Evolutionary conservation across 2,113 vertebrate genomes (phyloP), one percentile per base, ranked within the genome.

Genomic region (Stictonetta naevosa): DNA sequence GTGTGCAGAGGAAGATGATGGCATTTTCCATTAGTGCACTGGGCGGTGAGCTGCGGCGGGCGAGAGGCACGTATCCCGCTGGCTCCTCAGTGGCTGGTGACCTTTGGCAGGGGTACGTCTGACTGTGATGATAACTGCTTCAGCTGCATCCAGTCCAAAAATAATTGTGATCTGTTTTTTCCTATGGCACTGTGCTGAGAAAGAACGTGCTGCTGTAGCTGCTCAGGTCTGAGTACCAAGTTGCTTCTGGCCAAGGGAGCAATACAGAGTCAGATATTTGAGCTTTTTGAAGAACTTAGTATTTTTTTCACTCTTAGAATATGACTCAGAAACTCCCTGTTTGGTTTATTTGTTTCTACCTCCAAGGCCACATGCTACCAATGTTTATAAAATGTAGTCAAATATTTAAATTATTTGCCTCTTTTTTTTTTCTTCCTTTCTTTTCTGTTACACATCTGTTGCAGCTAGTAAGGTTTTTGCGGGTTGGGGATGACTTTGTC

Each of bases 31-130:
- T 36, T 50, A 58, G 14, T 0, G 0, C 34, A 34, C 42, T 0
- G 3, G 25, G 56, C 67, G 60, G 63, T 0, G 21, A 79, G 42
- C 21, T 82, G 82, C 62, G 3, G 1, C 12, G 69, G 21, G 22
- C 1, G 8, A 90, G 71, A 12, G 88, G 14, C 17, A 17, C 0
- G 0, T n/a, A 11, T 17, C 10, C 58, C 19, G 22, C 29, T 16
- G 62, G 79, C 75, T 95, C 21, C 72, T 86, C 0, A 0, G 34
- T 42, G 83, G 33, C 86, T 93, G 86, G 25, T 88, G 91, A 80
- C 75, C 58, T 95, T 90, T 83, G 55, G 34, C 0, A 0, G 28
- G n/a, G 25, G 6, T 79, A 68, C 0, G 0, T 83, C 67, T 92
- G 58, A 76, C 58, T 73, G 75, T 0, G 1, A 34, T 16, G 88